Percentiles rank a stretch among this genome's conserved stretches.
phyloP scores from a whole-genome alignment of 2,113 vertebrate species.

The Fregata magnificens region DNA sequence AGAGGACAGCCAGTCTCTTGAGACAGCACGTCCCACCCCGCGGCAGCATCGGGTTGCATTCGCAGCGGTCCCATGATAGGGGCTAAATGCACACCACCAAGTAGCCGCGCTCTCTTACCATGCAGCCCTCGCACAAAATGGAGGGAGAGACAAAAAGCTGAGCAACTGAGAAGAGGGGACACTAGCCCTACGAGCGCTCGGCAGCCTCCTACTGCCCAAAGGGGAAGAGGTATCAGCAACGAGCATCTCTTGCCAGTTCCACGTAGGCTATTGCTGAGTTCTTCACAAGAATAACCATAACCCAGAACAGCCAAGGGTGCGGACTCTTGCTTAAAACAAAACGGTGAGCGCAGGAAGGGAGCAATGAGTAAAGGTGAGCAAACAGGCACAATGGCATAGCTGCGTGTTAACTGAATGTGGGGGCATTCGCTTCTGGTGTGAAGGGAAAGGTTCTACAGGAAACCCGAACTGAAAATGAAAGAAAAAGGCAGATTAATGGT shows the following conservation, averaged over 20 bases:
- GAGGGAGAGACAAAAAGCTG: neutral
- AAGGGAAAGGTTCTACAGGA: conserved; percentile 90
- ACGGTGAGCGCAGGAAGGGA: conserved; percentile 29
- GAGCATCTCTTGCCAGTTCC: conserved; percentile 39
- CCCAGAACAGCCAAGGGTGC: conserved; percentile 44
- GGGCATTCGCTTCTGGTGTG: conserved; percentile 80
- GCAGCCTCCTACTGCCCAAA: neutral
- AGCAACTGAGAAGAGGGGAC: neutral
- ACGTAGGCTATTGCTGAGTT: conserved; percentile 63
- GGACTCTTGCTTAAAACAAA: conserved; percentile 26
- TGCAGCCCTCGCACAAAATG: neutral
- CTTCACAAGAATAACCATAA: conserved; percentile 41
- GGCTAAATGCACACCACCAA: neutral
- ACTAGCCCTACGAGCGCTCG: neutral
- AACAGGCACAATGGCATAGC: conserved; percentile 39
- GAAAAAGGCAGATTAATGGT: conserved; percentile 89
- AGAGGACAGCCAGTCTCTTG: neutral
- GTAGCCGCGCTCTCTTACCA: neutral
- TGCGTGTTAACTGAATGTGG: conserved; percentile 24
- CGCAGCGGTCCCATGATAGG: neutral
- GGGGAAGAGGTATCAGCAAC: neutral
- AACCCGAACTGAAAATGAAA: conserved; percentile 95
- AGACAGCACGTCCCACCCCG: neutral
- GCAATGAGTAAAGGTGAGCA: conserved; percentile 36
- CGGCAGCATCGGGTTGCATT: rapidly evolving